phyloP scores from a whole-genome alignment of 2,113 vertebrate species.

The Cranoglanis bouderius region DNA sequence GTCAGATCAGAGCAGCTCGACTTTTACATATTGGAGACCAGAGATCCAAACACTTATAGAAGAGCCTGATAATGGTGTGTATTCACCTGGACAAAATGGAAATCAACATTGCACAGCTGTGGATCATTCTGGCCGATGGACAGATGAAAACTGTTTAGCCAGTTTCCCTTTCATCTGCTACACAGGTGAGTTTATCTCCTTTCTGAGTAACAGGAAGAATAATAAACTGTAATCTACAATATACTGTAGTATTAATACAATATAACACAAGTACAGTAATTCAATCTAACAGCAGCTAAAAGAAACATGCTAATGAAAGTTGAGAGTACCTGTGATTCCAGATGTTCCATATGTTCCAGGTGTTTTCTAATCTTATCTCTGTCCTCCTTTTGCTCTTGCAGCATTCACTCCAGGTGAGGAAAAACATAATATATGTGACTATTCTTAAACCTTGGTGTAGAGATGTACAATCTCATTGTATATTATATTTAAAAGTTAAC shows the following conservation, averaged over 20 bases:
- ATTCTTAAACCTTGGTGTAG: not conserved
- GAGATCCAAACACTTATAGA: not conserved
- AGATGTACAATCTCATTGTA: not conserved
- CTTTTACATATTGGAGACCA: constrained; percentile 49
- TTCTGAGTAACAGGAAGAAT: not conserved
- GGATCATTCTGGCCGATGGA: constrained; percentile 20
- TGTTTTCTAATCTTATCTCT: not conserved
- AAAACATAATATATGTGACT: not conserved
- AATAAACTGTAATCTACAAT: not conserved
- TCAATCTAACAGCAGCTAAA: not conserved
- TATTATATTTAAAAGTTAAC: not conserved
- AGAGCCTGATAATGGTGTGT: constrained; percentile 24
- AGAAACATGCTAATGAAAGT: not conserved
- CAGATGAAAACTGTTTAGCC: constrained; percentile 11
- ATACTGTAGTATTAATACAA: not conserved
- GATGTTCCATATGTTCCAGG: not conserved
- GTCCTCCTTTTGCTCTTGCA: not conserved
- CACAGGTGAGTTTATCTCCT: constrained; percentile 1
- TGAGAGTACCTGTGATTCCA: not conserved
- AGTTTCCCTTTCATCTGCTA: constrained; percentile 33
- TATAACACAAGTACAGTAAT: not conserved
- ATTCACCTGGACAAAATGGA: not conserved
- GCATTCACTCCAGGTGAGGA: not conserved
- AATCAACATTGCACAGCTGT: constrained; percentile 21
- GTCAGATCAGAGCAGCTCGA: constrained; percentile 38